phyloP scores from a whole-genome alignment of 1,140 invertebrate species.

The Drosophila serrata region DNA sequence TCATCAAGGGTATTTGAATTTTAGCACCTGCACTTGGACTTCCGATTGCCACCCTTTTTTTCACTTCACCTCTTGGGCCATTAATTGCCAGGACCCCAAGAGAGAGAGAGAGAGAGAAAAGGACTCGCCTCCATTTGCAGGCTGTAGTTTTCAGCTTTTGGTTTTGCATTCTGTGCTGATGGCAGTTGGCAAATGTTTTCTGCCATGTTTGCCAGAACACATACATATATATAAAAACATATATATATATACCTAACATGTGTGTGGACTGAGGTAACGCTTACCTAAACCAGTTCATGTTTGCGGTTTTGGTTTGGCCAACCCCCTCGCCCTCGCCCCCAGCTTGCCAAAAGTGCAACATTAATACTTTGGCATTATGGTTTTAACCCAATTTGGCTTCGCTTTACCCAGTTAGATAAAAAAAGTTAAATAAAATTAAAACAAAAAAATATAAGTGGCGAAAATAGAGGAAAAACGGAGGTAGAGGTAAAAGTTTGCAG shows the following conservation, averaged over 20 bases:
- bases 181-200: slow-evolving; percentile 62
- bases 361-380: slow-evolving; percentile 76
- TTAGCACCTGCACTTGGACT: slow-evolving; percentile 6
- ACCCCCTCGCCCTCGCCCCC: not conserved
- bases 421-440: slow-evolving; percentile 17
- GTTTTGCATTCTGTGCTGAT: slow-evolving; percentile 39
- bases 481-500: slow-evolving; percentile 47
- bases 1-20: slow-evolving; percentile 21
- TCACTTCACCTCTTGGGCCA: slow-evolving; percentile 48
- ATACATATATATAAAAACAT: not conserved
- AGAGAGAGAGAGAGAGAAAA: not conserved
- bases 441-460: slow-evolving; percentile 6
- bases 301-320: slow-evolving; percentile 41
- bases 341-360: slow-evolving; percentile 49
- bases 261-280: slow-evolving; percentile 32
- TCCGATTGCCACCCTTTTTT: slow-evolving; percentile 3
- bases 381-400: slow-evolving; percentile 74
- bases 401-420: slow-evolving; percentile 41
- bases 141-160: slow-evolving; percentile 11
- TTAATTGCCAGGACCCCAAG: slow-evolving; percentile 54
- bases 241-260: slow-evolving; percentile 3
- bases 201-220: slow-evolving; percentile 47
- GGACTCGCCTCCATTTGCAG: slow-evolving; percentile 29
- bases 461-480: slow-evolving; percentile 3
- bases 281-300: slow-evolving; percentile 46